Evolutionary conservation across 2,797 vertebrate species (phyloP).

Genomic region (Oryzias dopingdopingensis): DNA sequence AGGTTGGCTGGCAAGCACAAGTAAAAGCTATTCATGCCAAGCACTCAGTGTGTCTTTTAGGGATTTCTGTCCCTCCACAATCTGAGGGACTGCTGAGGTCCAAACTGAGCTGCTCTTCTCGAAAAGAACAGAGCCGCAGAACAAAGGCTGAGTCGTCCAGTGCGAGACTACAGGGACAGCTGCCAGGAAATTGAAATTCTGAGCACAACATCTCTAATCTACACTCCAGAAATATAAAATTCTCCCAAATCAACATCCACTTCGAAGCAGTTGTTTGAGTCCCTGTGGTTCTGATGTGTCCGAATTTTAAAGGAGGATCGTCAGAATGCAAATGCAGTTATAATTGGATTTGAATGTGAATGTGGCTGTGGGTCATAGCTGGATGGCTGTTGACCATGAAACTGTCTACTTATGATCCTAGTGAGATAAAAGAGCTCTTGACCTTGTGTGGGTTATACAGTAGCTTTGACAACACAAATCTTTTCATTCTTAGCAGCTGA

Average conservation of each 20-base stretch:
- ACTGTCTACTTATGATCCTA: constrained; percentile 18
- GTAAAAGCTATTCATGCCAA: constrained; percentile 36
- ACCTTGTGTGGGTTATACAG: constrained; percentile 42
- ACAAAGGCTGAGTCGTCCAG: constrained; percentile 16
- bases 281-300: constrained; percentile 18
- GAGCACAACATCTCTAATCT: constrained; percentile 18
- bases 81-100: constrained; percentile 30
- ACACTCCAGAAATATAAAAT: constrained; percentile 3
- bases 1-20: constrained; percentile 40
- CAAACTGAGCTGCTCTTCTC: constrained; percentile 38
- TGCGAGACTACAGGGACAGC: constrained; percentile 16
- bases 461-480: constrained; percentile 46
- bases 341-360: constrained; percentile 20
- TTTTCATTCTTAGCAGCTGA: constrained; percentile 48
- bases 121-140: constrained; percentile 6
- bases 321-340: constrained; percentile 22
- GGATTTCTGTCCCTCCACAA: constrained; percentile 20
- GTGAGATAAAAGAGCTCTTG: constrained; percentile 30
- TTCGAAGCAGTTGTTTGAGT: constrained; percentile 30
- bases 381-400: not conserved
- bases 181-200: constrained; percentile 27
- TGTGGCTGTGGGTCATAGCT: constrained; percentile 4
- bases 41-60: constrained; percentile 21
- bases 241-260: constrained; percentile 22
- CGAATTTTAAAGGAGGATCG: constrained; percentile 3